These are phyloP conservation scores for Enteromius afrohamiltoni DNA, from an alignment of 2,797 vertebrate species.

Conservation along the genomic window DNA sequence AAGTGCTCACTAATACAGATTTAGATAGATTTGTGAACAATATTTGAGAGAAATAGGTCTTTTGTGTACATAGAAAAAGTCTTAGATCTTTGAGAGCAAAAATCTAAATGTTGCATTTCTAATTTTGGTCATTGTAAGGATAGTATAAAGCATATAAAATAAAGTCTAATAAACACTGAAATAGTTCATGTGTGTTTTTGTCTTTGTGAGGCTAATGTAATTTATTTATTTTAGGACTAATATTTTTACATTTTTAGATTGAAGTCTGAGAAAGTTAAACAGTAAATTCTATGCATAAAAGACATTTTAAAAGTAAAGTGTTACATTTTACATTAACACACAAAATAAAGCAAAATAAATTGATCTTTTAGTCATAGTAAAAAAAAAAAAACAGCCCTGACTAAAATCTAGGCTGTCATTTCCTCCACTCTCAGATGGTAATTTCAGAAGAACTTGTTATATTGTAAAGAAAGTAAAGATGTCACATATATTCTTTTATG, in stretches of 20 bases:
- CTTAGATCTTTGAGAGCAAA: too few relatives aligned
- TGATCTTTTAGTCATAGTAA: background rate
- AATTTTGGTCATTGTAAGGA: too few relatives aligned
- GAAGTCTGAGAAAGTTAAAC: background rate
- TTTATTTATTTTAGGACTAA: background rate
- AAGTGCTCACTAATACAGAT: too few relatives aligned
- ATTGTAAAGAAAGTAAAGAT: constrained; percentile 25
- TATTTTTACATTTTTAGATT: background rate
- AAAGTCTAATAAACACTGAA: background rate
- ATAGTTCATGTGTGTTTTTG: background rate
- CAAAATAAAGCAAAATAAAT: background rate
- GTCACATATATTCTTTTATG: background rate
- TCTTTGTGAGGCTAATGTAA: background rate
- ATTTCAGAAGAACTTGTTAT: constrained; percentile 63
- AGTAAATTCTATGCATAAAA: background rate
- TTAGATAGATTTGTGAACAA: too few relatives aligned
- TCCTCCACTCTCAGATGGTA: constrained; percentile 63
- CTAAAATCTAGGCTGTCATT: constrained; percentile 62
- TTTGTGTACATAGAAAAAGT: too few relatives aligned
- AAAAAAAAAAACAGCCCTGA: constrained; percentile 34
- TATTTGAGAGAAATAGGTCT: too few relatives aligned
- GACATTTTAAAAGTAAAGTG: background rate
- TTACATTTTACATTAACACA: background rate
- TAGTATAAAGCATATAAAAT: too few relatives aligned
- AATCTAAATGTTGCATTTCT: too few relatives aligned